These are phyloP conservation scores for Allophyes oxyacanthae DNA, from an alignment of 2,888 invertebrate species.

Conservation along the genomic window DNA sequence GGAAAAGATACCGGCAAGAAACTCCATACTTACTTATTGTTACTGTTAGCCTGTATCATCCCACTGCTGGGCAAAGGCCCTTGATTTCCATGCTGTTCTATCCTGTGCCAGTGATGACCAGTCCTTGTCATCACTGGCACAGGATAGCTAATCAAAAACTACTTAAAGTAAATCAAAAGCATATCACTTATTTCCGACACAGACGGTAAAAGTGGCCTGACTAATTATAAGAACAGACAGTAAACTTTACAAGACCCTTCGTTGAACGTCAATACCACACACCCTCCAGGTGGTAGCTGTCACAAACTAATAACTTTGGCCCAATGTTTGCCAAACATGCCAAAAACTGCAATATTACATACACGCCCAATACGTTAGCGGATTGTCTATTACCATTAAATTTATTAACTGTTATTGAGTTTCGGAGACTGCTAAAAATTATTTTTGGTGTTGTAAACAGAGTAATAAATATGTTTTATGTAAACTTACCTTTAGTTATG, in stretches of 20 bases:
- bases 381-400: constrained; percentile 48
- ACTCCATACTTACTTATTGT: no score
- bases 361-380: constrained; percentile 38
- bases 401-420: constrained; percentile 50
- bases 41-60: no score
- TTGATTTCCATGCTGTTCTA: no score
- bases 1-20: no score
- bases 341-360: constrained; percentile 47
- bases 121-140: no score
- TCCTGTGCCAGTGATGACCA: no score
- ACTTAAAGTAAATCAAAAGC: no score
- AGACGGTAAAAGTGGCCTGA: no score
- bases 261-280: background rate
- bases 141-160: no score
- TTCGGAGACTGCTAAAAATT: constrained; percentile 26
- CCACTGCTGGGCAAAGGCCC: no score
- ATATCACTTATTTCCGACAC: no score
- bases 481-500: constrained; percentile 31
- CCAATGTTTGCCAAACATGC: constrained; percentile 64
- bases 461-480: constrained; percentile 27
- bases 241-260: constrained; percentile 1
- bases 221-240: no score
- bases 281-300: constrained; percentile 42
- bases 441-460: constrained; percentile 17
- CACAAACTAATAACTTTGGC: constrained; percentile 43